These are phyloP conservation scores for Odontamblyopus rebecca DNA, from an alignment of 2,797 vertebrate genomes.

Conservation along the genomic window DNA sequence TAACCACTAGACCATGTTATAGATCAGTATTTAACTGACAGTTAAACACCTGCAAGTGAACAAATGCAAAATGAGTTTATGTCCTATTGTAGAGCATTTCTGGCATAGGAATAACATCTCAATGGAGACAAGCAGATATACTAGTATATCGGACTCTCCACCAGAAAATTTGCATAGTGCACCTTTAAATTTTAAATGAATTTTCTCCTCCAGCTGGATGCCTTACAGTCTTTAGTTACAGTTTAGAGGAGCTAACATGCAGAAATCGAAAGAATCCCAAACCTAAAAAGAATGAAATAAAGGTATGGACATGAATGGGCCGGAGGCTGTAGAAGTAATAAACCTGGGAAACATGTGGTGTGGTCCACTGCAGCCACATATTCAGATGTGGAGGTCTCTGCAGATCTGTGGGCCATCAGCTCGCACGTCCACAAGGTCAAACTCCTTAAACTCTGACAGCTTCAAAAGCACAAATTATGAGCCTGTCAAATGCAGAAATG, in stretches of 20 bases:
- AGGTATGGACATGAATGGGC: background rate
- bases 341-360: constrained; percentile 59
- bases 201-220: background rate
- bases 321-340: constrained; percentile 47
- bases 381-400: constrained; percentile 47
- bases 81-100: too few species aligned
- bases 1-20: too few species aligned
- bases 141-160: too few species aligned
- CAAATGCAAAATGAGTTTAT: too few species aligned
- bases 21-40: too few species aligned
- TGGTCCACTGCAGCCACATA: constrained; percentile 52
- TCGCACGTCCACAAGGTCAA: constrained; percentile 71
- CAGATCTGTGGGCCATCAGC: constrained; percentile 64
- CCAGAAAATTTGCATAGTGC: background rate
- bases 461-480: constrained; percentile 63
- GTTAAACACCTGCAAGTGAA: too few species aligned
- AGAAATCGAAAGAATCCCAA: background rate
- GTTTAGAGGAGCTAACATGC: background rate
- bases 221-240: background rate
- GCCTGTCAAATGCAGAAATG: constrained; percentile 50
- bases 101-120: too few species aligned
- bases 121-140: too few species aligned
- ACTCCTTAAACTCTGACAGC: constrained; percentile 57
- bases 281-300: too few species aligned
- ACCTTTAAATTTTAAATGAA: background rate